Conservation (phyloP, 2,113 vertebrate genomes). For the Eleginops maclovinus region DNA sequence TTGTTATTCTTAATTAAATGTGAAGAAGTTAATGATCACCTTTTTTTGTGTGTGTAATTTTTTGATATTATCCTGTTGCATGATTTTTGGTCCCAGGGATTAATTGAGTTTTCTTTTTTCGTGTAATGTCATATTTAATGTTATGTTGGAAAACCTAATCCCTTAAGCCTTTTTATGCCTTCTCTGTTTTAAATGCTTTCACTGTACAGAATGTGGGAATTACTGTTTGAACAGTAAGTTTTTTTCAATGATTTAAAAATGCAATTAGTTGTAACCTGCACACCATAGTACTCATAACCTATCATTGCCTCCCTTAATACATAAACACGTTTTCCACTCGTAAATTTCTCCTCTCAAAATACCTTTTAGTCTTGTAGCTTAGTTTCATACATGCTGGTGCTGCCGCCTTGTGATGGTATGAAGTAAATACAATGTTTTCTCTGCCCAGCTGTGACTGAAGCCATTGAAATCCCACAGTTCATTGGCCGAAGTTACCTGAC, state of each 20-base stretch:
- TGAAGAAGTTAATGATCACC: background rate
- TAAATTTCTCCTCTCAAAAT: background rate
- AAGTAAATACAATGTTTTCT: constrained; percentile 49
- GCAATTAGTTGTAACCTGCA: background rate
- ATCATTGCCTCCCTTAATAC: background rate
- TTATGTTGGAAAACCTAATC: constrained; percentile 37
- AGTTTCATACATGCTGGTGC: background rate
- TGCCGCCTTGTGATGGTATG: constrained; percentile 57
- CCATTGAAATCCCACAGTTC: constrained; percentile 97
- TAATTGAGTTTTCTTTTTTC: constrained; percentile 2
- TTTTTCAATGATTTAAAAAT: constrained; percentile 16
- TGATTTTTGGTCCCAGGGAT: background rate
- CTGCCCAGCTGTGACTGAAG: constrained; percentile 89
- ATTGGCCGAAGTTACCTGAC: constrained; percentile 95
- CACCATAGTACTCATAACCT: background rate
- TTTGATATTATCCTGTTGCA: background rate
- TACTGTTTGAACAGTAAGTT: constrained; percentile 98
- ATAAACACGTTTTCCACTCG: background rate
- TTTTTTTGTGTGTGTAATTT: background rate
- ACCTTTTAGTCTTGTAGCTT: background rate
- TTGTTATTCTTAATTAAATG: background rate
- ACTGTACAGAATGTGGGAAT: constrained; percentile 93
- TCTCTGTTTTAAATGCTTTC: constrained; percentile 82
- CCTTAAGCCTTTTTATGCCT: constrained; percentile 52
- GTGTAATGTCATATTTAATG: constrained; percentile 31